Evolutionary conservation across 30 jellyfish, hydroid and myxozoan species (phyloP), one percentile per base, ranked within the genome.

Genomic region (Chrysaora quinquecirrha): DNA sequence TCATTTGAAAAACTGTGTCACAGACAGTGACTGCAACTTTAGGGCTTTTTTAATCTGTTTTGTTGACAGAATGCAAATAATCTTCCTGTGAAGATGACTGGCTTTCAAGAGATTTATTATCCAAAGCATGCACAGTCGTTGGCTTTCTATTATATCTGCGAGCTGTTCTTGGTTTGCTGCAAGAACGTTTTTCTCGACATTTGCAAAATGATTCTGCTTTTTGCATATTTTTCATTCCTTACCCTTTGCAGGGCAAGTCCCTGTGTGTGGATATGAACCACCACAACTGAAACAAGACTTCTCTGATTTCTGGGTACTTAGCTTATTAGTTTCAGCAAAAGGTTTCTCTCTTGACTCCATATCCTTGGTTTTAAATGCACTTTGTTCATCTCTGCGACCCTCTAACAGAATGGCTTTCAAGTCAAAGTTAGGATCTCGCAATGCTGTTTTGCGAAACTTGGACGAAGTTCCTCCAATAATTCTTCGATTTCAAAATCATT

Each of bases 391-490:
- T 11, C 87, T 27, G 34, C 78, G 34, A 52, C 76, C 87, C 22
- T 75, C 87, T n/a, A 75, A 20, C 63, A 75, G 76, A 67, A 71
- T 71, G n/a, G n/a, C n/a, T n/a, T n/a, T n/a, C n/a, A n/a, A n/a
- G n/a, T n/a, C n/a, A n/a, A n/a, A n/a, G n/a, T n/a, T n/a, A n/a
- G n/a, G n/a, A n/a, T n/a, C n/a, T n/a, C n/a, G n/a, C n/a, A n/a
- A n/a, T n/a, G n/a, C 85, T 32, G 31, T 33, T 73, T 73, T 73
- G 30, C 85, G 85, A 21, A 73, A 9, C 2, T 47, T 50, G 22
- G 73, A 9, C 25, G 85, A 73, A 31, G 69, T 46, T 0, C 85
- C 85, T 24, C 56, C 73, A 11, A 73, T 14, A 3, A 47, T 47
- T 34, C 87, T 48, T 75, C 3, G 76, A 77, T 75, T 50, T 75